Conservation (phyloP, 2,797 vertebrate genomes). For the Prunella strophiata region DNA sequence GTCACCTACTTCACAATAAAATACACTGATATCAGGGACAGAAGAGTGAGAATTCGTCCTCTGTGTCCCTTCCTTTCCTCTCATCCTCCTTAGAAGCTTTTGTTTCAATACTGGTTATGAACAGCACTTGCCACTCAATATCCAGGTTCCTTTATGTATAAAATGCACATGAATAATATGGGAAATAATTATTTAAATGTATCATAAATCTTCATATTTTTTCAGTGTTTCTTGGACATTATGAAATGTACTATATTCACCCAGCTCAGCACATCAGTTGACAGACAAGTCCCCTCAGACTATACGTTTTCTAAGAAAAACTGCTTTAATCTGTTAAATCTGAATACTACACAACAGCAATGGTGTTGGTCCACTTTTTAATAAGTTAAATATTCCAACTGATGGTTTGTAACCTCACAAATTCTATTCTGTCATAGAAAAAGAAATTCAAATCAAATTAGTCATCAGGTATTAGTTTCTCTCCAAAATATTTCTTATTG, state of each 20-base stretch:
- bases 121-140: background rate
- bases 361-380: background rate
- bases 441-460: background rate
- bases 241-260: background rate
- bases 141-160: background rate
- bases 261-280: background rate
- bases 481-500: background rate
- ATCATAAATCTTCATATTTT: background rate
- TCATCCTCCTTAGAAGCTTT: background rate
- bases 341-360: background rate
- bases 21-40: background rate
- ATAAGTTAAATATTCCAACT: slow-evolving; percentile 17
- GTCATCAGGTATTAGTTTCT: background rate
- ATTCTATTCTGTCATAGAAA: slow-evolving; percentile 1
- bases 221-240: background rate
- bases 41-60: background rate
- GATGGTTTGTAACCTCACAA: background rate
- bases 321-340: background rate
- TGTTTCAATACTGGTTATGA: background rate
- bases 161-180: background rate
- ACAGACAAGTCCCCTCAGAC: slow-evolving; percentile 22
- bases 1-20: background rate
- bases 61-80: background rate
- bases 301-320: slow-evolving; percentile 3
- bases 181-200: background rate